These are phyloP conservation scores for Numida meleagris DNA, from an alignment of 2,113 vertebrate species.

Conservation along the genomic window DNA sequence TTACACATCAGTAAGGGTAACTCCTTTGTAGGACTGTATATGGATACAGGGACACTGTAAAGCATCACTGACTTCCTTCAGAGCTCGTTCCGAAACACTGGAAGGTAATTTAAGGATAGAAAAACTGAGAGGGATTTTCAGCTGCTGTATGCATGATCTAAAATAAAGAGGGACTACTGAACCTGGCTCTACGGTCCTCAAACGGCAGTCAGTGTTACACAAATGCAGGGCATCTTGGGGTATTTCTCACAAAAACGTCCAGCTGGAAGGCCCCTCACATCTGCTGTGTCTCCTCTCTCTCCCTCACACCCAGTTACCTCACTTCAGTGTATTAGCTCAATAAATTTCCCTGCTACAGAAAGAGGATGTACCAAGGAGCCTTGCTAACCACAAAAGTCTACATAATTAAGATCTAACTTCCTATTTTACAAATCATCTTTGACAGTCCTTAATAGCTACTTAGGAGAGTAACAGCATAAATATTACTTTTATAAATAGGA, in stretches of 20 bases:
- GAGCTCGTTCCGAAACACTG: not conserved
- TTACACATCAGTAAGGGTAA: not conserved
- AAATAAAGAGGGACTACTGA: not conserved
- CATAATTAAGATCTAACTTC: not conserved
- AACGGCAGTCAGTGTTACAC: not conserved
- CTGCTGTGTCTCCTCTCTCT: not conserved
- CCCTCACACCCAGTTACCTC: not conserved
- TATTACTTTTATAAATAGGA: slow-evolving; percentile 22
- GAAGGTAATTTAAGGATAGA: not conserved
- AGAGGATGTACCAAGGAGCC: not conserved
- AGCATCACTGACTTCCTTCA: not conserved
- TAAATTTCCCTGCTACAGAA: not conserved
- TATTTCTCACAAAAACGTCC: not conserved
- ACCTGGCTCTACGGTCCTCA: not conserved
- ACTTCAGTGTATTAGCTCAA: not conserved
- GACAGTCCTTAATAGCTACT: slow-evolving; percentile 30
- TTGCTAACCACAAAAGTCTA: not conserved
- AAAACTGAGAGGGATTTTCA: not conserved
- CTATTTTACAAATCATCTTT: slow-evolving; percentile 11
- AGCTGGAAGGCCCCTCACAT: not conserved
- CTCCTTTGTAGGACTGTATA: not conserved
- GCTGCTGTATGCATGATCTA: not conserved
- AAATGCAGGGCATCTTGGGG: not conserved
- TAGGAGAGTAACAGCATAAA: slow-evolving; percentile 15
- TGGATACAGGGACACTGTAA: not conserved